phyloP scores from a whole-genome alignment of 2,113 vertebrate genomes.

The Ceyx cyanopectus region DNA sequence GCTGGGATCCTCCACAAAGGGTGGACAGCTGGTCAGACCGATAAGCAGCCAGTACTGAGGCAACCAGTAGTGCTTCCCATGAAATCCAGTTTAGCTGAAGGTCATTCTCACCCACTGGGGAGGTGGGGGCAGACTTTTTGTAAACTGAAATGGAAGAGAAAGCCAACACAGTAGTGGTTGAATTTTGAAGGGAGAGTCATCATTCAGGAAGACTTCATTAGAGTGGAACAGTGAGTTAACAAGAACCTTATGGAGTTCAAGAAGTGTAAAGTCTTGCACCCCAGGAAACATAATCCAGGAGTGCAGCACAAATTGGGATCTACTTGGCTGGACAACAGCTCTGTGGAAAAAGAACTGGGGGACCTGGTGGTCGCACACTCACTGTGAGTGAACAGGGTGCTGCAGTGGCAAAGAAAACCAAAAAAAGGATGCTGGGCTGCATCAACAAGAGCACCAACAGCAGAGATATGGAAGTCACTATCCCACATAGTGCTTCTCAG shows the following conservation, averaged over 20 bases:
- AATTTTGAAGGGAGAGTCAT: background rate
- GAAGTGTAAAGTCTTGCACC: background rate
- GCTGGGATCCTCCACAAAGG: rapidly evolving
- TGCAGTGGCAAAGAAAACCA: background rate
- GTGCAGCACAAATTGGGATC: background rate
- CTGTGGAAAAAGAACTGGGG: background rate
- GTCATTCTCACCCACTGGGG: background rate
- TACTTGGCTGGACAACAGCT: background rate
- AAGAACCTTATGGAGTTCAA: background rate
- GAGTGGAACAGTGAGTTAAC: background rate
- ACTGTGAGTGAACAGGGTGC: background rate
- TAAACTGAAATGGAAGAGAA: background rate
- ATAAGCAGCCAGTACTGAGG: too few relatives aligned
- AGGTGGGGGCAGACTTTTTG: background rate
- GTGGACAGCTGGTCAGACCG: background rate
- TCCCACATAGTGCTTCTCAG: background rate
- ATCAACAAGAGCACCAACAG: background rate
- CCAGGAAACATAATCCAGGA: background rate
- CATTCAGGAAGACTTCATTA: background rate
- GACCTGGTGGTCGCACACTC: background rate
- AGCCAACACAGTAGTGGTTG: background rate
- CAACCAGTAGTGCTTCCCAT: rapidly evolving
- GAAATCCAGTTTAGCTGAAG: background rate
- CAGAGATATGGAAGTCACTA: background rate
- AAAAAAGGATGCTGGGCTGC: background rate